phyloP scores from a whole-genome alignment of 2,113 vertebrate species.

The Rousettus leschenaultii region DNA sequence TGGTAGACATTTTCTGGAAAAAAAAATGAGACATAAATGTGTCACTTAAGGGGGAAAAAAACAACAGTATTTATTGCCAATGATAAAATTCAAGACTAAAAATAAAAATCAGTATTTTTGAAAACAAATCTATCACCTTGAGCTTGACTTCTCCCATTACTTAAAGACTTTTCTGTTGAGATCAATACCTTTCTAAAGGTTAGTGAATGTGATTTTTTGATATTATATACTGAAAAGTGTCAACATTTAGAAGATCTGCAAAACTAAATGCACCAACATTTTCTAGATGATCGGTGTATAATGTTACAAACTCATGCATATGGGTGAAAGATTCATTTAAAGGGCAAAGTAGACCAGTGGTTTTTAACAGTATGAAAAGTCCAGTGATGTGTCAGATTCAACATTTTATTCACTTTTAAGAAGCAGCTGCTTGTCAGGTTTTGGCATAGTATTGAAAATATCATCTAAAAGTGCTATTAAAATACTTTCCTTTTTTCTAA shows the following conservation, averaged over 20 bases:
- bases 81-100: not conserved
- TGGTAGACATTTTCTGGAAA: not conserved
- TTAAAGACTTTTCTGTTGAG: not conserved
- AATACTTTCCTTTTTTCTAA: not conserved
- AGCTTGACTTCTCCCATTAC: not conserved
- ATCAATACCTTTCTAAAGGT: not conserved
- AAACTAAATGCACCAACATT: not conserved
- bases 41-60: not conserved
- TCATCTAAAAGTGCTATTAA: conserved; percentile 27
- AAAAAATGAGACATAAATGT: not conserved
- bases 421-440: not conserved
- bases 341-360: not conserved
- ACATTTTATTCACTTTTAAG: not conserved
- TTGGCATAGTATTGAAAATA: not conserved
- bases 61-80: not conserved
- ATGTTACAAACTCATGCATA: not conserved
- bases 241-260: not conserved
- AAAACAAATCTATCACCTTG: not conserved
- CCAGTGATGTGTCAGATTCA: not conserved
- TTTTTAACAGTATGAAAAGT: not conserved
- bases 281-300: not conserved
- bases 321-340: not conserved
- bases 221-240: not conserved
- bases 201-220: not conserved
- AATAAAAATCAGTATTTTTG: not conserved